Base-by-base conservation (phyloP, 35 echinoderm and acorn worm genomes). In the Hemicentrotus pulcherrimus region DNA sequence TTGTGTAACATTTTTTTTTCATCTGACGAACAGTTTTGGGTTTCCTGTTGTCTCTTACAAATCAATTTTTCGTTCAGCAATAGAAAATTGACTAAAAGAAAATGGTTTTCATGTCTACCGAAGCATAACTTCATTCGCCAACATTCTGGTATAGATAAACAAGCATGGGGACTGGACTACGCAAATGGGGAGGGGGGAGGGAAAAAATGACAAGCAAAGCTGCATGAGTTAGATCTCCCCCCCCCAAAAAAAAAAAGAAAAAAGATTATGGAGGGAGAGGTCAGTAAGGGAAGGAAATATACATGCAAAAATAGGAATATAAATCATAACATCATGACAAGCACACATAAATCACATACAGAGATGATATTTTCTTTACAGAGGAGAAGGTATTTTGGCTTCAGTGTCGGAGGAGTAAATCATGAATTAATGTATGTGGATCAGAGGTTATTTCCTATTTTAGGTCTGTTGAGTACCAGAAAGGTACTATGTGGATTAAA, bases 251-350 rank as follows among this genome's bases (percentile, higher is more conserved):
- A n/a, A n/a, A n/a, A 70, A 28, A 28, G 5, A 70, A 70, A 78
- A 78, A 78, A n/a, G 1, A 11, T 14, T 0, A 55, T 55, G 50
- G 19, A 28, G 65, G 18, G 5, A 78, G 5, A 78, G 65, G 18
- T 28, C 65, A 78, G 50, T 78, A n/a, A 0, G 46, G n/a, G 87
- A 89, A 89, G 85, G 18, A 32, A 90, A 47, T 45, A 90, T 4
- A 47, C 32, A 90, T 45, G 46, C 32, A 90, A 32, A 32, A 32
- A 90, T 18, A 32, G 6, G 88, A 45, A 86, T 16, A 90, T 15
- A 47, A 90, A 41, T 90, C 88, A 90, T 90, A 90, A 32, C 9
- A 90, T 12, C 88, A 35, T 90, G 19, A 71, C 61, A 71, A 71
- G 16, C 61, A 71, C 61, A 71, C 50, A 55, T 55, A 6, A 65